Conservation (phyloP, 2,888 invertebrate genomes). For the Germaria angustata region DNA sequence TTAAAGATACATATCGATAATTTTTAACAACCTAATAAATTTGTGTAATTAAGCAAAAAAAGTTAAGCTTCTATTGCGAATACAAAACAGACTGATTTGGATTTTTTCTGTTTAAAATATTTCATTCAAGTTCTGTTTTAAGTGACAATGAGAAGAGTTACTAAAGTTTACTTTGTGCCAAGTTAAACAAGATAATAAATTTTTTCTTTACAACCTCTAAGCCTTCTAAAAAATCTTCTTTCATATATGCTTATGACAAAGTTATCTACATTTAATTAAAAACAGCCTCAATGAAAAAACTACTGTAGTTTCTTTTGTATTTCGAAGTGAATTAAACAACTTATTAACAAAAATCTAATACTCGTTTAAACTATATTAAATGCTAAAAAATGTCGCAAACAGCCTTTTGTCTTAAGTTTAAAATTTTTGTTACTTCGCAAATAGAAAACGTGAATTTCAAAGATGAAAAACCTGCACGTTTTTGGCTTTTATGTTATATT, state of each 20-base stretch:
- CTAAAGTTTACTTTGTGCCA: conserved; percentile 39
- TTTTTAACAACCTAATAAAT: background rate
- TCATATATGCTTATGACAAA: conserved; percentile 27
- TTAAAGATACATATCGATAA: too few species aligned
- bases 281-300: conserved; percentile 60
- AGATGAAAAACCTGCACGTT: background rate
- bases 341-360: background rate
- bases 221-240: conserved; percentile 46
- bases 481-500: background rate
- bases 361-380: conserved; percentile 34
- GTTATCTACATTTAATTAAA: conserved; percentile 60
- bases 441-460: too few species aligned
- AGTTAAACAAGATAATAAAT: conserved; percentile 49
- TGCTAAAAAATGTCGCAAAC: background rate
- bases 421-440: background rate
- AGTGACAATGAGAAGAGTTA: conserved; percentile 33
- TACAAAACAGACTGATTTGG: too few species aligned
- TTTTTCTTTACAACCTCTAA: conserved; percentile 18
- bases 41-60: background rate
- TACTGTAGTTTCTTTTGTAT: background rate
- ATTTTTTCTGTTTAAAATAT: too few species aligned
- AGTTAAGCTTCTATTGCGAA: too few species aligned
- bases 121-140: background rate
- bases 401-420: background rate
- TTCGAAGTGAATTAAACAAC: background rate